A percentile compares a stretch with the other conserved stretches of the same genome.
phyloP scores from a whole-genome alignment of 2,113 vertebrate genomes.

The Cariama cristata region DNA sequence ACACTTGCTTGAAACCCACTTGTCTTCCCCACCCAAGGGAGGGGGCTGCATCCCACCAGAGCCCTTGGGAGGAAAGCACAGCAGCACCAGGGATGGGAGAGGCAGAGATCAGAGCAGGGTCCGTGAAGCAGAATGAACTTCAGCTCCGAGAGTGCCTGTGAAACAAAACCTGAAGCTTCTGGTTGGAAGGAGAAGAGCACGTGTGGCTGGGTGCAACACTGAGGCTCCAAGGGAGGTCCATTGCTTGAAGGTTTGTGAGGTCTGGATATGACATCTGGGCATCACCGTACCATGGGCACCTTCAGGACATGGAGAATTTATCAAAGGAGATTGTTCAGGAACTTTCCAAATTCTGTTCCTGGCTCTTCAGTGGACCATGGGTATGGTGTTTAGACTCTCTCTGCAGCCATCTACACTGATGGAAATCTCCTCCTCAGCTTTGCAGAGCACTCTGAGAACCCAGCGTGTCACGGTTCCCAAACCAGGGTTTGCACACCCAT shows the following conservation, averaged over 20 bases:
- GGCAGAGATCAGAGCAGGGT: not conserved
- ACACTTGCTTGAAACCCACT: not conserved
- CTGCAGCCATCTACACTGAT: not conserved
- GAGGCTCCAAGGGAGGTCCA: not conserved
- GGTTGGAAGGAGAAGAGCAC: rapidly evolving
- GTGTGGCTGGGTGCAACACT: rapidly evolving
- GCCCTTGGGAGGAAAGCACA: not conserved
- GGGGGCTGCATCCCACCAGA: not conserved
- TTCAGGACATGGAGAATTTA: not conserved
- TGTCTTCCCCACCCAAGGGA: not conserved
- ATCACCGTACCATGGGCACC: not conserved
- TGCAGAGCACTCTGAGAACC: not conserved
- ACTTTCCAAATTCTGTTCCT: not conserved
- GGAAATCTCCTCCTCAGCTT: not conserved
- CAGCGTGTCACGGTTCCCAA: not conserved
- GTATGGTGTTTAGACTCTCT: not conserved
- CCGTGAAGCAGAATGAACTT: not conserved
- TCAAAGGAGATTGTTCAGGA: not conserved
- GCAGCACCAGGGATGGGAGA: not conserved
- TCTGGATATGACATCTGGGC: not conserved
- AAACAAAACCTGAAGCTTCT: not conserved
- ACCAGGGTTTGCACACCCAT: not conserved
- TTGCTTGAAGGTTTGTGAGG: not conserved
- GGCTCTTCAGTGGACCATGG: rapidly evolving
- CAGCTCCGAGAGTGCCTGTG: rapidly evolving